Base-by-base conservation (phyloP, 2,797 vertebrate genomes). In the Eulemur coronatus region DNA sequence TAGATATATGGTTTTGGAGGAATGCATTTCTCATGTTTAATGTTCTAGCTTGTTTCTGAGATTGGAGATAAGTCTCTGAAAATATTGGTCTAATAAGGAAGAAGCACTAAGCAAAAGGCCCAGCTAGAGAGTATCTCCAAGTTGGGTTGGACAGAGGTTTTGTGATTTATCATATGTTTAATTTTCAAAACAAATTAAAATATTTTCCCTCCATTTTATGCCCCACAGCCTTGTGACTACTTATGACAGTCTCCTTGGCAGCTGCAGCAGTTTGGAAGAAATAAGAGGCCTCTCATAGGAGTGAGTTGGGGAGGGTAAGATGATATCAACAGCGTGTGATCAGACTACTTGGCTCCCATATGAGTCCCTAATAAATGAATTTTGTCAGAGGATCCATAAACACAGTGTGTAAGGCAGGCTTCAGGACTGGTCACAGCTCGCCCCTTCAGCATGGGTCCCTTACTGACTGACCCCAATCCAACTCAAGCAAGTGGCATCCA, bases 91-190 rank as follows among this genome's bases (percentile, higher is more conserved):
- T 97, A 98, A 97, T 96, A 96, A 97, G 67, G 96, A 97, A 95
- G 89, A 98, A 94, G 61, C 81, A 96, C 84, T 85, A 89, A 97
- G 96, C 92, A 96, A 96, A 86, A 93, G 46, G 70, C 93, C 96
- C 5, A 96, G 97, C 85, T 94, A 91, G 57, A 88, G 0, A 0
- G 52, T 86, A 82, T 35, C 70, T 97, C 96, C 97, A 96, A 89
- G 95, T 35, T 84, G 33, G 18, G 89, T 91, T 94, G 84, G 93
- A 55, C 82, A 90, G 92, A 87, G 48, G 89, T 94, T 97, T 94
- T 63, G n/a, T 97, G 30, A 98, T 98, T 98, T 98, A 98, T 97
- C 96, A 78, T 87, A 97, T 93, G n/a, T 85, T 97, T 97, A 97
- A 98, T 97, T 97, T 98, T 90, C 72, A 26, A 28, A 98, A 97